Conservation (phyloP, 1,140 invertebrate species). For the Neoseiulus cucumeris region DNA sequence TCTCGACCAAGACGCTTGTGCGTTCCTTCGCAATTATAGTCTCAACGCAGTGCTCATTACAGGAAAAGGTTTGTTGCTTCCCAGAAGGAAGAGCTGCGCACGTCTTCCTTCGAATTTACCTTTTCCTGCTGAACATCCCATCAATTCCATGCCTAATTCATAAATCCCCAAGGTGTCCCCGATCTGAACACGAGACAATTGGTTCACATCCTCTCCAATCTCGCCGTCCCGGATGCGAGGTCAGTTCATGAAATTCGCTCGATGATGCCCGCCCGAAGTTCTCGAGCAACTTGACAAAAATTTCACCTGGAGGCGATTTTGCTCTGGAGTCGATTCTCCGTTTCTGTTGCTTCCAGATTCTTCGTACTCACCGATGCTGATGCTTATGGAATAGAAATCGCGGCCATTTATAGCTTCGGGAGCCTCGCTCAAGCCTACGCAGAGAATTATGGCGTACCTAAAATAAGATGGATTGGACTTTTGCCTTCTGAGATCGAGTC, state of each 20-base stretch:
- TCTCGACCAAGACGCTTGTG: background rate
- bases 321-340: too few relatives aligned
- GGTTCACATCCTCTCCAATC: too few relatives aligned
- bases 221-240: too few relatives aligned
- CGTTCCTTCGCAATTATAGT: background rate
- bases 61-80: background rate
- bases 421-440: too few relatives aligned
- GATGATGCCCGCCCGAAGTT: too few relatives aligned
- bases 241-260: too few relatives aligned
- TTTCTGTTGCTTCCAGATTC: background rate
- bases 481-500: background rate
- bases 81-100: background rate
- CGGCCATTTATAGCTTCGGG: background rate
- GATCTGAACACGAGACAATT: background rate
- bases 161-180: background rate
- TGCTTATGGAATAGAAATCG: background rate
- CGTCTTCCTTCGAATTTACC: background rate
- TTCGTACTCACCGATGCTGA: background rate
- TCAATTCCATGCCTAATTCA: background rate
- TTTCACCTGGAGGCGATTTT: too few relatives aligned
- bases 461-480: background rate
- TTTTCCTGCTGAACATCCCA: background rate
- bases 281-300: too few relatives aligned
- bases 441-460: too few relatives aligned
- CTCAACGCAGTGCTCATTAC: background rate